phyloP scores from a whole-genome alignment of 2,888 invertebrate species.

The Oasisia sp. region DNA sequence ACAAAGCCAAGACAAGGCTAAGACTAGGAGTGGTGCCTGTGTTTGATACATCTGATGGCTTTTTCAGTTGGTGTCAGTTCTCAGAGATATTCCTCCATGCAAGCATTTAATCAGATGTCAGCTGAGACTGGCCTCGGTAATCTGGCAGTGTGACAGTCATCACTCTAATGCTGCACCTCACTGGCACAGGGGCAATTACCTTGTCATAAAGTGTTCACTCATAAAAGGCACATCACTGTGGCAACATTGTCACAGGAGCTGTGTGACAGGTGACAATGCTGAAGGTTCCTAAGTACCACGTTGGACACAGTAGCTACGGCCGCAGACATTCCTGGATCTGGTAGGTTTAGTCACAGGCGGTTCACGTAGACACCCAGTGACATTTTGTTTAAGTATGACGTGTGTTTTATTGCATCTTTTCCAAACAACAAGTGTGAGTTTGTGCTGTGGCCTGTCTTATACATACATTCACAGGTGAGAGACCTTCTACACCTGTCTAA shows the following conservation, averaged over 20 bases:
- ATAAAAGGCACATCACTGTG: neutral
- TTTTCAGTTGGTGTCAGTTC: neutral
- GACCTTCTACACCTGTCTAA: too few relatives aligned
- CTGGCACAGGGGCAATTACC: neutral
- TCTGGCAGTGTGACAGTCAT: neutral
- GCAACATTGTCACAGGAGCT: neutral
- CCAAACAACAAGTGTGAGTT: too few relatives aligned
- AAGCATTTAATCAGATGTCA: neutral
- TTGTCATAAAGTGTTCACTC: neutral
- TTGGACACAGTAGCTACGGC: neutral
- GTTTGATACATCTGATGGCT: neutral
- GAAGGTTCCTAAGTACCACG: neutral
- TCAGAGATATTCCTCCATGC: neutral
- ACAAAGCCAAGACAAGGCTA: too few relatives aligned
- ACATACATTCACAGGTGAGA: too few relatives aligned
- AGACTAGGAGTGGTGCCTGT: neutral
- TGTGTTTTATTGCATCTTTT: too few relatives aligned
- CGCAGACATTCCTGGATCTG: constrained; percentile 1
- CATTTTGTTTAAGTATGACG: neutral
- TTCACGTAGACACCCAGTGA: neutral
- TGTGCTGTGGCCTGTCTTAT: too few relatives aligned
- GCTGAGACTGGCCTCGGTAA: neutral
- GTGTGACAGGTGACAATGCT: neutral
- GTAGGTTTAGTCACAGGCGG: neutral
- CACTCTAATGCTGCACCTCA: neutral